Conservation (phyloP, 2,888 invertebrate species). For the Cheiracanthium punctorium region DNA sequence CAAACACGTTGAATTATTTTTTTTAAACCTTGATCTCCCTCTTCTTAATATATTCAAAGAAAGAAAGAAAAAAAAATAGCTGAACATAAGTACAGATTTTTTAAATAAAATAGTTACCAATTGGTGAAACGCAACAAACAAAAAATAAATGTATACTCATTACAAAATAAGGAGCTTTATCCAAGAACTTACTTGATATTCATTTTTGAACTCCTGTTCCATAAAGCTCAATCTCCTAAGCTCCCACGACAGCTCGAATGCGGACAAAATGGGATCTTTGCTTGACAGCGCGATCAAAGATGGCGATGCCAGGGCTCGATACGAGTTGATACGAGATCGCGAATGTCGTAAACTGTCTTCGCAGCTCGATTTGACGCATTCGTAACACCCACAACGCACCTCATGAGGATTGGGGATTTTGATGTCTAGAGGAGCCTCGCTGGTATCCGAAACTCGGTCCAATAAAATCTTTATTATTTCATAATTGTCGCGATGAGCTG, state of each 20-base stretch:
- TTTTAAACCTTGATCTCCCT: too few species aligned
- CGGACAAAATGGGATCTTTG: constrained; percentile 92
- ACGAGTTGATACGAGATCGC: constrained; percentile 91
- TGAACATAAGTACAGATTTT: too few species aligned
- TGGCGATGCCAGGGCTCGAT: constrained; percentile 92
- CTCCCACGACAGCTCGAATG: constrained; percentile 88
- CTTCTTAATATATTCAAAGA: too few species aligned
- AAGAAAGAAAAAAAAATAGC: too few species aligned
- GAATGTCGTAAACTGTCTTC: constrained; percentile 85
- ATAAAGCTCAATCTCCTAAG: constrained; percentile 77
- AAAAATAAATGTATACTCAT: too few species aligned
- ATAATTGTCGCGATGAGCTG: constrained; percentile 72
- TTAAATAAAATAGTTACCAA: too few species aligned
- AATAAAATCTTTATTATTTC: constrained; percentile 92
- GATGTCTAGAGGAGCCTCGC: constrained; percentile 48
- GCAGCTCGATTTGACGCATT: constrained; percentile 81
- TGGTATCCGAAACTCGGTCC: constrained; percentile 82
- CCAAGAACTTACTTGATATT: constrained; percentile 77
- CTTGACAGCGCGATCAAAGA: constrained; percentile 95
- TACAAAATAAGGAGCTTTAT: too few species aligned
- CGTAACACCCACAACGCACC: constrained; percentile 88
- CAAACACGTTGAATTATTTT: too few species aligned
- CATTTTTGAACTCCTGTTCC: constrained; percentile 79
- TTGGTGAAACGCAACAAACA: too few species aligned
- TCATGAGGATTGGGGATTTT: constrained; percentile 71